These are phyloP conservation scores for Gortyna flavago DNA, from an alignment of 2,888 invertebrate genomes.

Conservation along the genomic window DNA sequence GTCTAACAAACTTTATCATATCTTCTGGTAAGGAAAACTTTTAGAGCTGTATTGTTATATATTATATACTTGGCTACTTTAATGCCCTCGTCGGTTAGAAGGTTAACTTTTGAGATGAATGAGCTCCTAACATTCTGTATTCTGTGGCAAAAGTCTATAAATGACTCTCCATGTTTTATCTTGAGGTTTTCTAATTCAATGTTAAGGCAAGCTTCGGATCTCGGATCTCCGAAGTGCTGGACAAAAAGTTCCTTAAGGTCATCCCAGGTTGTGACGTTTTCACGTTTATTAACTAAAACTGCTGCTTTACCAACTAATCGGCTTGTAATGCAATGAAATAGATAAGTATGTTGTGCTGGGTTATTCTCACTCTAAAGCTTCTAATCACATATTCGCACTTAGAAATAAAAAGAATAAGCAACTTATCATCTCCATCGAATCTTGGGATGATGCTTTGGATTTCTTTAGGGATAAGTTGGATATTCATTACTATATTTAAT, in stretches of 20 bases:
- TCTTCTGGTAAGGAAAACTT: too few species aligned
- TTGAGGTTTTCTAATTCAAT: background rate
- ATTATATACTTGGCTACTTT: background rate
- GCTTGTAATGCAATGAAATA: slow-evolving; percentile 4
- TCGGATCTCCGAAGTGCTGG: background rate
- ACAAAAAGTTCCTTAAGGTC: background rate
- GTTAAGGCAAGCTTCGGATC: background rate
- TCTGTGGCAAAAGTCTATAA: background rate
- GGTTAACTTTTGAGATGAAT: background rate
- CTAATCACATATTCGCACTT: slow-evolving; percentile 5
- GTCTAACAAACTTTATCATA: too few species aligned
- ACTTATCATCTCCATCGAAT: background rate
- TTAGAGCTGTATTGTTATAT: background rate
- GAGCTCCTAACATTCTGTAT: background rate
- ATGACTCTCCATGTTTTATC: background rate
- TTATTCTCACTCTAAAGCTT: too few species aligned
- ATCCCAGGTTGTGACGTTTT: background rate
- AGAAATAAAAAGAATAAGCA: background rate
- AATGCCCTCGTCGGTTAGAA: background rate
- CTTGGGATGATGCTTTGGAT: background rate
- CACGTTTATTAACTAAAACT: background rate
- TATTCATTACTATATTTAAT: background rate
- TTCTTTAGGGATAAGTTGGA: background rate
- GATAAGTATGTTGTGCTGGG: background rate
- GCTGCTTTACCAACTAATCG: background rate